phyloP scores from a whole-genome alignment of 2,113 vertebrate species.

The Embiotoca jacksoni region DNA sequence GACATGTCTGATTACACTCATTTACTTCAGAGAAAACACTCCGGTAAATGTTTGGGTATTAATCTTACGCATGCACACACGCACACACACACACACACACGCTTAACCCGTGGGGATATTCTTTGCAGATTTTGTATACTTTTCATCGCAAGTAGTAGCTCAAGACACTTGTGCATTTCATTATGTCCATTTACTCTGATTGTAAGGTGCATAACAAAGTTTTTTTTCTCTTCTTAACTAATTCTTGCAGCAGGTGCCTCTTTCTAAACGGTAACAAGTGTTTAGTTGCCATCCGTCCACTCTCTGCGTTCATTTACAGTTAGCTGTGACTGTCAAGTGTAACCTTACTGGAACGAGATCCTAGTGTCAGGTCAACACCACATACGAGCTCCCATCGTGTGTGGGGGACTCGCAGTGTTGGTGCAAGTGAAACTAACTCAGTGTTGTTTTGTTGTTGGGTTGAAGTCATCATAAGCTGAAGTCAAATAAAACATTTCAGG shows the following conservation, averaged over 20 bases:
- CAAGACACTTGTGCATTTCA: slow-evolving; percentile 48
- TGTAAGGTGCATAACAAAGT: slow-evolving; percentile 60
- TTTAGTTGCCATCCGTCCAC: slow-evolving; percentile 77
- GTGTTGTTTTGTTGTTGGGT: slow-evolving; percentile 49
- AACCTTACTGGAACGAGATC: slow-evolving; percentile 82
- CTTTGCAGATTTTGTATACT: slow-evolving; percentile 55
- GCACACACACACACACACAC: slow-evolving; percentile 20
- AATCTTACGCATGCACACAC: slow-evolving; percentile 2
- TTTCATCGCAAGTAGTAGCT: slow-evolving; percentile 60
- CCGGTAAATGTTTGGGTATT: slow-evolving; percentile 34
- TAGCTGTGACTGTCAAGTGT: slow-evolving; percentile 58
- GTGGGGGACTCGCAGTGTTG: slow-evolving; percentile 27
- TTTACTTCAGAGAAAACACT: slow-evolving; percentile 21
- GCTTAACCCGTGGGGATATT: slow-evolving; percentile 43
- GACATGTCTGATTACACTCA: slow-evolving; percentile 5
- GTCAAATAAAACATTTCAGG: slow-evolving; percentile 87
- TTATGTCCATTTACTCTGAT: slow-evolving; percentile 45
- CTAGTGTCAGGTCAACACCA: slow-evolving; percentile 79
- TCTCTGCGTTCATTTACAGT: slow-evolving; percentile 70
- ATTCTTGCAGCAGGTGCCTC: slow-evolving; percentile 87
- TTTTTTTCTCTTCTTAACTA: slow-evolving; percentile 69
- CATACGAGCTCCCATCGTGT: slow-evolving; percentile 35
- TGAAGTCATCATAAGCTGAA: slow-evolving; percentile 71
- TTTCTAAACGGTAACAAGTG: slow-evolving; percentile 83
- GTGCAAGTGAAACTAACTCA: slow-evolving; percentile 25